phyloP scores from a whole-genome alignment of 2,113 vertebrate genomes.

The Halichoerus grypus region DNA sequence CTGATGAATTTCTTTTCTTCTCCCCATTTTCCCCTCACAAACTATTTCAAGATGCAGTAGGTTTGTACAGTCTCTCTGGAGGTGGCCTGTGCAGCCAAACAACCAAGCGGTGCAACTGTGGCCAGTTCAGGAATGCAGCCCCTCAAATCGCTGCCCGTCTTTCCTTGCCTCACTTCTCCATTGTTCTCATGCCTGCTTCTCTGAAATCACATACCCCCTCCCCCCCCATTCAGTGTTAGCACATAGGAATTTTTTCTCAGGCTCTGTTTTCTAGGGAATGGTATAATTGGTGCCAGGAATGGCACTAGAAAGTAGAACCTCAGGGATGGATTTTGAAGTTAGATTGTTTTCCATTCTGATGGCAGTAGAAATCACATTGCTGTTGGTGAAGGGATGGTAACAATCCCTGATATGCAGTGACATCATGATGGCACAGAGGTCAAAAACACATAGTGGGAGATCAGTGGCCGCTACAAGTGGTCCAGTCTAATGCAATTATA shows the following conservation, averaged over 20 bases:
- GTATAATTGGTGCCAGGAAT: not conserved
- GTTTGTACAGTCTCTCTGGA: not conserved
- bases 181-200: not conserved
- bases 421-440: not conserved
- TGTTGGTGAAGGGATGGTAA: not conserved
- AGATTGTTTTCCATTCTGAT: not conserved
- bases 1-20: not conserved
- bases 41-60: not conserved
- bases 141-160: not conserved
- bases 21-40: accelerated
- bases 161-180: not conserved
- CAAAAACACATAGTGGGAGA: not conserved
- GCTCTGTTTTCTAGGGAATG: not conserved
- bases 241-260: not conserved
- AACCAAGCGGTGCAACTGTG: not conserved
- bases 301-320: not conserved
- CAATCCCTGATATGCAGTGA: not conserved
- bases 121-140: not conserved
- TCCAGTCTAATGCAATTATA: not conserved
- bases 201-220: not conserved
- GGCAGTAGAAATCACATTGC: not conserved
- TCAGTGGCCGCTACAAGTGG: not conserved
- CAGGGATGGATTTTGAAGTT: not conserved
- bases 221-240: not conserved
- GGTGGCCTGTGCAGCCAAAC: not conserved